These are phyloP conservation scores for Hipparchia semele DNA, from an alignment of 2,888 invertebrate species.

Conservation along the genomic window DNA sequence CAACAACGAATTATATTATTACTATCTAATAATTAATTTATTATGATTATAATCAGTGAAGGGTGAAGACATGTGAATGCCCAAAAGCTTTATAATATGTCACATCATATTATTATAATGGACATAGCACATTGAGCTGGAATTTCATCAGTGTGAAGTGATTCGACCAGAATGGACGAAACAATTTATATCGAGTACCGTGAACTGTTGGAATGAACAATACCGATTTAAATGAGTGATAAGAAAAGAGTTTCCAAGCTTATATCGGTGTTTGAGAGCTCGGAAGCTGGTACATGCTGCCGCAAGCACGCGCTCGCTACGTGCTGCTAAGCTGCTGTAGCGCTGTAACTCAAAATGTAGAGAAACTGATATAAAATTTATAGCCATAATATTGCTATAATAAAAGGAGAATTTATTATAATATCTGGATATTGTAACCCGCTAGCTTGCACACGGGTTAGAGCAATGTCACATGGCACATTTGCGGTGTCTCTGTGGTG, in stretches of 20 bases:
- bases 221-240: not conserved
- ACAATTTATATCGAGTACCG: not conserved
- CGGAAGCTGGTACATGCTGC: not conserved
- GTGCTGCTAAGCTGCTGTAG: not conserved
- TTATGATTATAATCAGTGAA: not conserved
- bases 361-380: constrained; percentile 13
- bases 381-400: not conserved
- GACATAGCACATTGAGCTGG: too few species aligned
- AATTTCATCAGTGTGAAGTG: not conserved
- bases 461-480: too few species aligned
- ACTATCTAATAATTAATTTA: too few species aligned
- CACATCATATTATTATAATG: too few species aligned
- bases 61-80: too few species aligned
- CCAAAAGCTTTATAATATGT: too few species aligned
- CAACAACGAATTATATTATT: too few species aligned
- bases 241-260: not conserved
- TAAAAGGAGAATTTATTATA: not conserved
- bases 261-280: constrained; percentile 6
- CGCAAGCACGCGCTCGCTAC: constrained; percentile 7
- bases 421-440: not conserved
- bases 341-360: constrained; percentile 1
- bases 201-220: not conserved
- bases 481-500: too few species aligned
- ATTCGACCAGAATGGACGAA: not conserved
- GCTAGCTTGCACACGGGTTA: not conserved